Base-by-base conservation (phyloP, 2,797 vertebrate genomes). In the Alcedo atthis region DNA sequence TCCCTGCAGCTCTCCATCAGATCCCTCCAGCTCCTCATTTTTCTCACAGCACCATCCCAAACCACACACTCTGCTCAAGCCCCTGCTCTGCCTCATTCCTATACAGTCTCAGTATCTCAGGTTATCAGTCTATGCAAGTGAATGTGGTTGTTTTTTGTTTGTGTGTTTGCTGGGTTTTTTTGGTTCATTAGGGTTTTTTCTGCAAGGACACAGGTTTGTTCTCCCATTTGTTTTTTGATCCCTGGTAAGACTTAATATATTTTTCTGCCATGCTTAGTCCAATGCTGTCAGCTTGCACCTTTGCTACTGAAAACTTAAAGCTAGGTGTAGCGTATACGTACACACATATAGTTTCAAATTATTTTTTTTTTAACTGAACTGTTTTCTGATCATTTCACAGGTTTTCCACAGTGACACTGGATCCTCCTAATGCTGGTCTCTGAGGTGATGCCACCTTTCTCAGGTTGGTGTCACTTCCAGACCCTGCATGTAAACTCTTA, bases 71-170 rank as follows among this genome's bases (percentile, higher is more conserved):
- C 30, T 40, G 46, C 53, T 32, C n/a, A 61, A 51, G 32, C 11
- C n/a, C 32, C 53, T 43, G 10, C 19, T 4, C n/a, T n/a, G 46
- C 22, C 25, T 33, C 6, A 53, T 19, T 30, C 33, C 43, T 8
- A 3, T 26, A 5, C 0, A 2, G 8, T 8, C 32, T 25, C 22
- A 2, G 7, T 8, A 37, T 22, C 22, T 32, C 1, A 0, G 26
- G 22, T n/a, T 67, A 28, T 35, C 30, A 33, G 28, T n/a, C 33
- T 58, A 40, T 4, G 33, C 45, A 26, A 40, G 17, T 2, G 22
- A 63, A 17, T 15, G 19, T 25, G 15, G 48, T 49, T 49, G 49
- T 4, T 26, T 51, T 15, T 40, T 40, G 37, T 40, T 40, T 40
- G 37, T 40, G 37, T 40, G 37, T 40, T 40, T 40, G 37, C 37